Evolutionary conservation across 2,888 invertebrate genomes (phyloP), one percentile per base, ranked within the genome.

Genomic region (Meganola albula): DNA sequence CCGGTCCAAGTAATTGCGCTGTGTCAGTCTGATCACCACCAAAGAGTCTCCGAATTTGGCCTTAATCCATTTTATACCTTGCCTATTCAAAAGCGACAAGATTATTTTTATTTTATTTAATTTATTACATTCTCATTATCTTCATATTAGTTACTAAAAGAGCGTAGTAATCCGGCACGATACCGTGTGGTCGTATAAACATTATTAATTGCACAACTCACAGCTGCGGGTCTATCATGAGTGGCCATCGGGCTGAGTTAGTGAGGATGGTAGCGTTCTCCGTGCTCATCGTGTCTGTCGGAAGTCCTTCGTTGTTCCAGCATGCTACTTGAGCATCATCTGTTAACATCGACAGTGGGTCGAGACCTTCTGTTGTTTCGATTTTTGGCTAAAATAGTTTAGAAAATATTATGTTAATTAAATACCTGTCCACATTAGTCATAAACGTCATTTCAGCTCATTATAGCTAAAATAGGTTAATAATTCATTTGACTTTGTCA

Each of bases 51-150:
- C 93, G 70, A 93, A 97, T 59, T 89, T 92, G n/a, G 88, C 92
- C 77, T 96, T 97, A 41, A 98, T 96, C 98, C 98, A 98, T 74
- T 97, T 97, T 31, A 97, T 89, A 10, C 95, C 96, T 87, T 96
- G 96, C 27, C 89, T 89, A 53, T 26, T 13, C 1, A 22, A 26
- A n/a, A n/a, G n/a, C n/a, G n/a, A n/a, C n/a, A n/a, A n/a, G n/a
- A n/a, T n/a, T n/a, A n/a, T n/a, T n/a, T n/a, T n/a, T n/a, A n/a
- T n/a, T n/a, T n/a, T n/a, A n/a, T n/a, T n/a, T n/a, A n/a, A n/a
- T n/a, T n/a, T n/a, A n/a, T n/a, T n/a, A n/a, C n/a, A n/a, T n/a
- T n/a, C n/a, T n/a, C n/a, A n/a, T n/a, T n/a, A n/a, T n/a, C n/a
- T n/a, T n/a, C n/a, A n/a, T n/a, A n/a, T n/a, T n/a, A n/a, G n/a